phyloP scores from a whole-genome alignment of 2,113 vertebrate genomes.

The Nothoprocta perdicaria region DNA sequence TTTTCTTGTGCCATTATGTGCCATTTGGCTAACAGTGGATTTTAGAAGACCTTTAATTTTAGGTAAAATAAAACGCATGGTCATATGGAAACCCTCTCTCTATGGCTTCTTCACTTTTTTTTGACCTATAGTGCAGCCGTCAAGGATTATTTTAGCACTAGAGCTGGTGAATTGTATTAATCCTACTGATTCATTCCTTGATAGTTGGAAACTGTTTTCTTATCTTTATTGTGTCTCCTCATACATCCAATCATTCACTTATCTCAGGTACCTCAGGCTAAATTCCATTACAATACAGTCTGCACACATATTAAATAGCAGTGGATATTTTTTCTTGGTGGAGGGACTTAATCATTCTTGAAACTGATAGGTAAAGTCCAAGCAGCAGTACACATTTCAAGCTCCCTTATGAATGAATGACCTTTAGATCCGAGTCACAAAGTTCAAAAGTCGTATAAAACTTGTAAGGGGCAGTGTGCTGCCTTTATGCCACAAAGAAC shows the following conservation, averaged over 20 bases:
- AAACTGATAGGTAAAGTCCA: conserved; percentile 3
- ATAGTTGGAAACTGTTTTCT: conserved; percentile 51
- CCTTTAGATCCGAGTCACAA: not conserved
- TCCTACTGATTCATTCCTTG: conserved; percentile 42
- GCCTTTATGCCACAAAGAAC: conserved; percentile 6
- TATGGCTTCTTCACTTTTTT: conserved; percentile 6
- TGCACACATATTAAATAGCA: conserved; percentile 32
- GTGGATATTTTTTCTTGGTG: not conserved
- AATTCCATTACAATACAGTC: conserved; percentile 19
- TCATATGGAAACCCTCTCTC: not conserved
- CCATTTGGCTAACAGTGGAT: not conserved
- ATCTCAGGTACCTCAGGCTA: conserved; percentile 42
- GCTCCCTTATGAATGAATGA: not conserved
- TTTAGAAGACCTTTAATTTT: conserved; percentile 20
- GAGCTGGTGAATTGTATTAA: conserved; percentile 30
- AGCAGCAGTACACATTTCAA: not conserved
- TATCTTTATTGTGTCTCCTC: conserved; percentile 66
- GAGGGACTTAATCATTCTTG: conserved; percentile 2
- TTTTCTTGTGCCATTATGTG: not conserved
- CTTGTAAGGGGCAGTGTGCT: not conserved
- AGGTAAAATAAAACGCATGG: conserved; percentile 11
- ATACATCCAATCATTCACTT: conserved; percentile 43
- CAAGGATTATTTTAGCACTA: conserved; percentile 26
- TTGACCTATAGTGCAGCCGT: not conserved
- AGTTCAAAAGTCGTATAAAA: not conserved